phyloP scores from a whole-genome alignment of 2,888 invertebrate genomes.

The Xylota sylvarum region DNA sequence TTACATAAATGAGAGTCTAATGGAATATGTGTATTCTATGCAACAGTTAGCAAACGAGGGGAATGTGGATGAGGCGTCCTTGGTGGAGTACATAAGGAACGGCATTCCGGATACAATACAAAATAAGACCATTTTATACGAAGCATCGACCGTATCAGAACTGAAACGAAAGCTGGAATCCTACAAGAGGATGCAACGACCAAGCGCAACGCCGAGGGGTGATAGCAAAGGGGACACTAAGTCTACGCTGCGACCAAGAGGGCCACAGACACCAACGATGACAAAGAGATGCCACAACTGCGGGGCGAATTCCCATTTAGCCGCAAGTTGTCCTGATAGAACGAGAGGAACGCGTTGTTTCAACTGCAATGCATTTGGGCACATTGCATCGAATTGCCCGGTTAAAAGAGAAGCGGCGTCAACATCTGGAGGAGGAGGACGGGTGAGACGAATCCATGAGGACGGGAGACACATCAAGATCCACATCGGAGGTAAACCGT shows the following conservation, averaged over 20 bases:
- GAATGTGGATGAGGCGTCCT: background rate
- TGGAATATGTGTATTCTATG: constrained; percentile 18
- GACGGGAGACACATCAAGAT: constrained; percentile 19
- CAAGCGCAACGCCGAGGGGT: background rate
- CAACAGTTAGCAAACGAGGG: constrained; percentile 7
- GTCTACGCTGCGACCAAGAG: background rate
- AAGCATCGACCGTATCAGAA: background rate
- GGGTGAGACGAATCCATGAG: constrained; percentile 11
- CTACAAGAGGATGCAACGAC: constrained; percentile 9
- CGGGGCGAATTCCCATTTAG: constrained; percentile 11
- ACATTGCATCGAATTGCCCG: constrained; percentile 9
- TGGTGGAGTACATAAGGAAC: constrained; percentile 23
- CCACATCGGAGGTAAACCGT: constrained; percentile 6
- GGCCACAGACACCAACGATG: background rate
- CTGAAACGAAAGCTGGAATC: constrained; percentile 1
- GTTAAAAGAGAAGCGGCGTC: constrained; percentile 10
- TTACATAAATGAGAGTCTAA: background rate
- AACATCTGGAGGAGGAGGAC: constrained; percentile 17
- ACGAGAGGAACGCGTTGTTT: background rate
- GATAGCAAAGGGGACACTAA: background rate
- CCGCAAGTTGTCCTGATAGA: background rate
- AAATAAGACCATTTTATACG: background rate
- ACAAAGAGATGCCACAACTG: constrained; percentile 12
- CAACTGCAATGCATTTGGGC: background rate
- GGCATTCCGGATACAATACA: constrained; percentile 1